Conservation (phyloP, 2,888 invertebrate genomes). For the Prenolepis imparis region DNA sequence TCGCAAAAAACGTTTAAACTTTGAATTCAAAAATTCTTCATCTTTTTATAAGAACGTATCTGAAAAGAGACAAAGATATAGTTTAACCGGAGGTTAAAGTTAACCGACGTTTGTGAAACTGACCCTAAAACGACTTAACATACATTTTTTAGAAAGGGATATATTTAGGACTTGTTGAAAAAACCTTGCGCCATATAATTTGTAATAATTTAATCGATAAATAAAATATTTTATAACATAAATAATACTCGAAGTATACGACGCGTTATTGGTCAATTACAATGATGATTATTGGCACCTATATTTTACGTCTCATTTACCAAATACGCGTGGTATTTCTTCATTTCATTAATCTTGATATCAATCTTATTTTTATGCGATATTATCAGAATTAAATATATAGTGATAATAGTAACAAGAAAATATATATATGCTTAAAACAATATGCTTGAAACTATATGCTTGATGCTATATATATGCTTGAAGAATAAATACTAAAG, state of each 20-base stretch:
- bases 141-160: too few species aligned
- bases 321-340: constrained; percentile 81
- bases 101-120: too few species aligned
- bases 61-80: too few species aligned
- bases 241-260: constrained; percentile 77
- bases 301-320: constrained; percentile 85
- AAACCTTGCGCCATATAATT: constrained; percentile 40
- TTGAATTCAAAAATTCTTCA: too few species aligned
- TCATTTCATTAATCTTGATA: constrained; percentile 44
- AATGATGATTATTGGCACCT: constrained; percentile 81
- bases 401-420: constrained; percentile 67
- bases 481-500: constrained; percentile 76
- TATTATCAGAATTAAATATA: constrained; percentile 64
- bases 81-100: too few species aligned
- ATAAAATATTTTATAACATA: constrained; percentile 73
- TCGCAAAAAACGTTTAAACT: too few species aligned
- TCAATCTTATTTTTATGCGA: constrained; percentile 62
- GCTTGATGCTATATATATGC: constrained; percentile 66
- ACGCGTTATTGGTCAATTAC: constrained; percentile 78
- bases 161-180: too few species aligned
- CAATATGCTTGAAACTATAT: constrained; percentile 60
- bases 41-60: too few species aligned
- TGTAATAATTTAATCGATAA: constrained; percentile 74
- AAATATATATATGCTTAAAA: constrained; percentile 66
- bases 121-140: too few species aligned